Evolutionary conservation across 2,797 vertebrate genomes (phyloP), one percentile per base, ranked within the genome.

Genomic region (Helostoma temminkii): DNA sequence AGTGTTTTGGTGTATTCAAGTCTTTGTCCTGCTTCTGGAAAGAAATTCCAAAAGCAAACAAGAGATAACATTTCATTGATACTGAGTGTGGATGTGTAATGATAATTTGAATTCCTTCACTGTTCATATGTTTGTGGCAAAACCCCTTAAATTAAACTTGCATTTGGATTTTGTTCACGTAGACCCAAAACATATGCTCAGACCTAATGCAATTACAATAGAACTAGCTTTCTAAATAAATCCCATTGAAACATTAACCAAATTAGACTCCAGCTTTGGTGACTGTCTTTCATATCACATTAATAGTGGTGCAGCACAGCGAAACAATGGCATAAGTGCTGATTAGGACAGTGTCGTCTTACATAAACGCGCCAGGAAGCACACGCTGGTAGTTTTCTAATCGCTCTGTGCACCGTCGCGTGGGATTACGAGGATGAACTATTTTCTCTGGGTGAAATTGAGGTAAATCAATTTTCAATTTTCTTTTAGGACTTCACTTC

Each of bases 401-500:
- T 84, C 60, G 65, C 78, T 73, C 74, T 56, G 79, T 68, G 85
- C 86, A 68, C 61, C 41, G 59, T 71, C 79, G 71, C 74, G 46
- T 84, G 85, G 88, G 89, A 90, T 89, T 86, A 81, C 63, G 28
- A 58, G 70, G 80, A 88, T 84, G 76, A 91, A 91, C 84, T 81
- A 74, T 92, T 92, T 91, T 89, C 87, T 85, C 79, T 22, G 66
- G 86, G 87, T 88, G 81, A 90, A 91, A 92, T 86, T 88, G 86
- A 89, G 76, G 87, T 90, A 90, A 93, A 94, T 93, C 89, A 93
- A 93, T 93, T 94, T 93, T 92, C 92, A 86, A 91, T 93, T 93
- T 94, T 91, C 92, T 92, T 90, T 86, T 70, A 85, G 86, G 87
- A 88, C 86, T 91, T 92, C 68, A 84, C 87, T 85, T 88, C 87